A percentile compares a stretch with the other conserved stretches of the same genome.
These are phyloP conservation scores for Triplophysa tibetana DNA, from an alignment of 2,113 vertebrate genomes.

Conservation along the genomic window DNA sequence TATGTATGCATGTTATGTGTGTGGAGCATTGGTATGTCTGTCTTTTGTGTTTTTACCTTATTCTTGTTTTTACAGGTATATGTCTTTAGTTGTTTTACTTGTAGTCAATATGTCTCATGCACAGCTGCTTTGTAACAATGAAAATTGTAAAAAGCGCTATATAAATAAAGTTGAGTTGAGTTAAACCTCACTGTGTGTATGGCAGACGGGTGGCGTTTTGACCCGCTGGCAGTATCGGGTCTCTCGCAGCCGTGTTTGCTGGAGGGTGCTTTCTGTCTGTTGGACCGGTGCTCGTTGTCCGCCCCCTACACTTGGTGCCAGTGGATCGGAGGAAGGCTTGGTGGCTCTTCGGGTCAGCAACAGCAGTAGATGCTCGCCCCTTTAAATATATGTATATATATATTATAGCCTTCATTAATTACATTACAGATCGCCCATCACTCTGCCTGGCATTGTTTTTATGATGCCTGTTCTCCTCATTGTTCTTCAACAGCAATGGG, in stretches of 20 bases:
- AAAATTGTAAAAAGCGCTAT: no score
- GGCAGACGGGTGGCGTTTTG: conserved; percentile 71
- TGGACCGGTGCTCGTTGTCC: conserved; percentile 71
- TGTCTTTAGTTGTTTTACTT: no score
- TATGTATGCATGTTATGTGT: no score
- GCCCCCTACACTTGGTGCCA: conserved; percentile 68
- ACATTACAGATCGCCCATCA: conserved; percentile 46
- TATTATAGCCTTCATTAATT: conserved; percentile 12
- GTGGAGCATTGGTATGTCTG: no score
- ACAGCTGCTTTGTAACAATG: no score
- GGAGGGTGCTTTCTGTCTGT: conserved; percentile 76
- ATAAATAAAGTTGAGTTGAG: no score
- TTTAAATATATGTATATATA: not conserved
- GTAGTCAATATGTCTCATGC: no score
- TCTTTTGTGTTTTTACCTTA: no score
- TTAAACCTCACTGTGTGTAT: conserved; percentile 42
- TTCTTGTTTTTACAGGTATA: no score
- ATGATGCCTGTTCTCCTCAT: conserved; percentile 59
- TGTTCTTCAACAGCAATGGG: conserved; percentile 53
- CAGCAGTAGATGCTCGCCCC: conserved; percentile 39
- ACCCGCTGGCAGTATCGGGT: conserved; percentile 75
- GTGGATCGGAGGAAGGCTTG: conserved; percentile 80
- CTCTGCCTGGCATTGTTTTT: conserved; percentile 50
- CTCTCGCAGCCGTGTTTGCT: conserved; percentile 75
- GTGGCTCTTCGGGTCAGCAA: conserved; percentile 78